Evolutionary conservation across 92 coral and sea anemone genomes (phyloP).

Genomic region (Chrysogorgia sp.): DNA sequence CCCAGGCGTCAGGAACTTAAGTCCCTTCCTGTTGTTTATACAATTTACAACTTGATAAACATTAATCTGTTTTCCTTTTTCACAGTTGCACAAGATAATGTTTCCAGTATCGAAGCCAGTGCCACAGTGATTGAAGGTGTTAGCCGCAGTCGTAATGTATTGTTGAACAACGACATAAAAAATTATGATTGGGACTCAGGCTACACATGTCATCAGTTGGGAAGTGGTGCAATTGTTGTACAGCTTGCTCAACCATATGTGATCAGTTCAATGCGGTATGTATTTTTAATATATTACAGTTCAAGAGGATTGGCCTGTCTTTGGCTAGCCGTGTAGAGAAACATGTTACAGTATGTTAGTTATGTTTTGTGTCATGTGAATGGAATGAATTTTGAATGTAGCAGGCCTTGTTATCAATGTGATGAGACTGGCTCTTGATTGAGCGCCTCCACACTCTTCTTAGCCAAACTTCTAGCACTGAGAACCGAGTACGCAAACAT

Average conservation of each 20-base stretch:
- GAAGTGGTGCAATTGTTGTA: slow-evolving; percentile 96
- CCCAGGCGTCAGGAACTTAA: too few species aligned
- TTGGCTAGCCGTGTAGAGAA: too few species aligned
- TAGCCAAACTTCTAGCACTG: too few species aligned
- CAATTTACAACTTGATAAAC: background rate
- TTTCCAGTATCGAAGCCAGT: slow-evolving; percentile 75
- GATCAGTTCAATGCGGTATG: slow-evolving; percentile 77
- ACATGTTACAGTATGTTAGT: too few species aligned
- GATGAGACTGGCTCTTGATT: too few species aligned
- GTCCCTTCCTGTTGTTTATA: background rate
- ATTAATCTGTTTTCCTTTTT: background rate
- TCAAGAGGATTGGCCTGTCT: too few species aligned
- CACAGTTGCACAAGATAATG: slow-evolving; percentile 81
- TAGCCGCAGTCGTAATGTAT: slow-evolving; percentile 96
- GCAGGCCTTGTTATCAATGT: too few species aligned
- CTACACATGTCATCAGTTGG: slow-evolving; percentile 95
- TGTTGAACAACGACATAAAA: slow-evolving; percentile 83
- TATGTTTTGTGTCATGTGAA: too few species aligned
- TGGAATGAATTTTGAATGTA: too few species aligned
- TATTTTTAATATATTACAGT: background rate
- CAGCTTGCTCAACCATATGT: slow-evolving; percentile 92
- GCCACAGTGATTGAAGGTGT: slow-evolving; percentile 98
- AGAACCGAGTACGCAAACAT: too few species aligned
- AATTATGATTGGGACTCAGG: slow-evolving; percentile 98
- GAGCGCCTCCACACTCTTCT: too few species aligned